Percentiles rank a stretch among this genome's conserved stretches.
Conservation (phyloP, 2,113 vertebrate genomes). For the Pelodiscus sinensis region DNA sequence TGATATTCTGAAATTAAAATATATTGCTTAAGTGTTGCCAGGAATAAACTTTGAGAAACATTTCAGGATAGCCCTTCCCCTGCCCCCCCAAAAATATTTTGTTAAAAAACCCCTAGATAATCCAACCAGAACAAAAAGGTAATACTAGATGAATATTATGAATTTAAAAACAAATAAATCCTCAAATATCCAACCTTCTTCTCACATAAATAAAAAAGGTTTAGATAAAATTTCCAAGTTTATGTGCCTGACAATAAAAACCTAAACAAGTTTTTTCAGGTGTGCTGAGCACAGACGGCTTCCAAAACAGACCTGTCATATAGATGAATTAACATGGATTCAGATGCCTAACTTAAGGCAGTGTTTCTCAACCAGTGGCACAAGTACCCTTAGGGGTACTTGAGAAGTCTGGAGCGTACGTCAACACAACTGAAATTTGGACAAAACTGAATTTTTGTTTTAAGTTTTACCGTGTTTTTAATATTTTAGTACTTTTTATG, state of each 20-base stretch:
- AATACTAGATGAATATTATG: not conserved
- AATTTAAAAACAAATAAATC: not conserved
- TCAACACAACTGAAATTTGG: too few relatives aligned
- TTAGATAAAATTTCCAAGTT: not conserved
- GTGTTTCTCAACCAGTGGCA: too few relatives aligned
- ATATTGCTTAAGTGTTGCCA: not conserved
- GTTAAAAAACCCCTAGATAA: not conserved
- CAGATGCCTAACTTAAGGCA: not conserved
- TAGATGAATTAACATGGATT: not conserved
- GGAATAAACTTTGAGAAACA: not conserved
- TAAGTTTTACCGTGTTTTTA: too few relatives aligned
- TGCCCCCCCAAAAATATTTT: not conserved
- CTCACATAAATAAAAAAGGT: not conserved
- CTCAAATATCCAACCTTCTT: not conserved
- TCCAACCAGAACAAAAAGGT: not conserved
- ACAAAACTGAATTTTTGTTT: too few relatives aligned
- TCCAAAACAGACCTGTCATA: not conserved
- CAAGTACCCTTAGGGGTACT: too few relatives aligned
- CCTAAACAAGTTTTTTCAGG: not conserved
- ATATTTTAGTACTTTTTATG: too few relatives aligned
- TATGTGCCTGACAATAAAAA: not conserved
- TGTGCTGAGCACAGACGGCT: not conserved
- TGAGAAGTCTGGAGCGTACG: too few relatives aligned
- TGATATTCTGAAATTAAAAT: slow-evolving; percentile 84
- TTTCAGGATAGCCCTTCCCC: not conserved